Percentiles rank a stretch among this genome's conserved stretches.
Conservation (phyloP, 2,888 invertebrate genomes). For the Deilephila elpenor region DNA sequence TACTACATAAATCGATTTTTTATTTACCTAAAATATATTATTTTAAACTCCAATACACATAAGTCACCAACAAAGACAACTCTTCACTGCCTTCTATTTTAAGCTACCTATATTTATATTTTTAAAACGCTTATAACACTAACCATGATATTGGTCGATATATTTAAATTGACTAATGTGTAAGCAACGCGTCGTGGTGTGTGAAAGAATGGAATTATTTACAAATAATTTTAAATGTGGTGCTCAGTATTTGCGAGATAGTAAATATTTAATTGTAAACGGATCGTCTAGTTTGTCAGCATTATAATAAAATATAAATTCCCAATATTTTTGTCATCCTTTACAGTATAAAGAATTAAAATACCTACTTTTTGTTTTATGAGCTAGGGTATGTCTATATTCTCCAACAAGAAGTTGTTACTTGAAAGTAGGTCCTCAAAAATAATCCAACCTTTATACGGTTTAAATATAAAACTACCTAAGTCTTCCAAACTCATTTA, state of each 20-base stretch:
- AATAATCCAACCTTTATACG: no score
- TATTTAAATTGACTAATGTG: neutral
- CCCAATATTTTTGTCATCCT: neutral
- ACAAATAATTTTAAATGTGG: slow-evolving; percentile 4
- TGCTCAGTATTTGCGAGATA: slow-evolving; percentile 19
- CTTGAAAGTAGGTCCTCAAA: no score
- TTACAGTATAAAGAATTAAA: neutral
- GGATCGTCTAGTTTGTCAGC: neutral
- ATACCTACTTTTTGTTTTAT: no score
- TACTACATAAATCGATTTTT: neutral
- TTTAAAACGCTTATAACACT: slow-evolving; percentile 11
- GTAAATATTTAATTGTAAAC: neutral
- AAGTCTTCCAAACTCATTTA: no score
- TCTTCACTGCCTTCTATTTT: neutral
- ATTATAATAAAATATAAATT: neutral
- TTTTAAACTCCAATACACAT: neutral
- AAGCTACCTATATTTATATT: neutral
- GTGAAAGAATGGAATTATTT: slow-evolving; percentile 1
- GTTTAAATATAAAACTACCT: no score
- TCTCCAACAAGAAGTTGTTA: no score
- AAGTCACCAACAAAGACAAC: neutral
- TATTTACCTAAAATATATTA: slow-evolving; percentile 4
- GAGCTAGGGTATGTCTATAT: no score
- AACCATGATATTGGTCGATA: slow-evolving; percentile 7
- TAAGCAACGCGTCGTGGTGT: neutral